Conservation (phyloP, 2,113 vertebrate species). For the Galbula dea region DNA sequence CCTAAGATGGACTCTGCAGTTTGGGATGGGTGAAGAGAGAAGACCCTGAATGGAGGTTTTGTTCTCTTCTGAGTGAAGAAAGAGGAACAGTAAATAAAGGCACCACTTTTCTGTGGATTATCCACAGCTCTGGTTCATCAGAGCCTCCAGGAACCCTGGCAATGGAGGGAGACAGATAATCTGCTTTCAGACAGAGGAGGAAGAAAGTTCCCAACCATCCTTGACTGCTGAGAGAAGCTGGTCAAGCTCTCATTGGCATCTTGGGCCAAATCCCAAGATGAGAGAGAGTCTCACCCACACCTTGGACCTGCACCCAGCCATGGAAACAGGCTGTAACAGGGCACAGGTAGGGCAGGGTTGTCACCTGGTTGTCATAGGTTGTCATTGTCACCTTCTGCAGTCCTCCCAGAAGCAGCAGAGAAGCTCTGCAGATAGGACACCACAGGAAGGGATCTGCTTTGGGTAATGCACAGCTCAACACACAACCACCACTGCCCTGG, state of each 20-base stretch:
- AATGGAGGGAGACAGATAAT: background rate
- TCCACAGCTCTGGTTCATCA: background rate
- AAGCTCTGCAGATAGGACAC: no score
- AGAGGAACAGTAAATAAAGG: background rate
- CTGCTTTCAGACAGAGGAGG: background rate
- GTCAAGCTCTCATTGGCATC: background rate
- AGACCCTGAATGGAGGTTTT: background rate
- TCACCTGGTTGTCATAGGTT: no score
- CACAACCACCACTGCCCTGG: no score
- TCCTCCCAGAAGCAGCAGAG: background rate
- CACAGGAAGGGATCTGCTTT: no score
- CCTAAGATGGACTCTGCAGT: background rate
- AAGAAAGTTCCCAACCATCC: background rate
- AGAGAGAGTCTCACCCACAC: background rate
- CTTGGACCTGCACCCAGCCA: background rate
- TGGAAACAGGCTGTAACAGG: background rate
- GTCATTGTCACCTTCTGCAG: background rate
- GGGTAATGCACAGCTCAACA: no score
- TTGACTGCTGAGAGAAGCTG: background rate
- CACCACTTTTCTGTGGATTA: background rate
- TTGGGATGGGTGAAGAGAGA: background rate
- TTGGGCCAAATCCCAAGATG: background rate
- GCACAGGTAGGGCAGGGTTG: no score
- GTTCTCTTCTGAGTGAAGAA: background rate
- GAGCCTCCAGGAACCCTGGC: background rate